These are phyloP conservation scores for Bombycilla garrulus DNA, from an alignment of 2,113 vertebrate genomes.

Conservation along the genomic window DNA sequence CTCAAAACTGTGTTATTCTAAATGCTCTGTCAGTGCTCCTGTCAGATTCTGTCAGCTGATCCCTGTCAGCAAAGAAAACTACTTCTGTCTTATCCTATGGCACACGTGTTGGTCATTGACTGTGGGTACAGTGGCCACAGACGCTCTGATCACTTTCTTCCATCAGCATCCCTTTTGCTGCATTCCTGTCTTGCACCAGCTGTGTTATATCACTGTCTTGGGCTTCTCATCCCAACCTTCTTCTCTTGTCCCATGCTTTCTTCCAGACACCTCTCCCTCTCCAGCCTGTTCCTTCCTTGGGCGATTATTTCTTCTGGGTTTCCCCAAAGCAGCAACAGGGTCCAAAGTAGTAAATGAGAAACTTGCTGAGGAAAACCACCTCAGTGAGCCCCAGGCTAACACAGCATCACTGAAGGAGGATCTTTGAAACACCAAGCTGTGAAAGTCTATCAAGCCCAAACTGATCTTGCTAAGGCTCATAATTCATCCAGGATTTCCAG, in stretches of 20 bases:
- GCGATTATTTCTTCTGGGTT: background rate
- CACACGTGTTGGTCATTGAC: accelerated
- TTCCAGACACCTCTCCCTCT: background rate
- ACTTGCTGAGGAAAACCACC: background rate
- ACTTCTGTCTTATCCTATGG: background rate
- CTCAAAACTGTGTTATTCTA: background rate
- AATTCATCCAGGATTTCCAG: background rate
- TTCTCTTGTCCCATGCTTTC: background rate
- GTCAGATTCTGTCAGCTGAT: background rate
- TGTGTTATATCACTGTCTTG: background rate
- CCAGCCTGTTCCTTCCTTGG: background rate
- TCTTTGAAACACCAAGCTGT: background rate
- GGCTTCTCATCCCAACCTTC: background rate
- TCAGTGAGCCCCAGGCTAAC: background rate
- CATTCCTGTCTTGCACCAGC: background rate
- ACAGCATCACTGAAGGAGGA: background rate
- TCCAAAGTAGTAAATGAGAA: background rate
- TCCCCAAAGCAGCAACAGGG: background rate
- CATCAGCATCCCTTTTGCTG: background rate
- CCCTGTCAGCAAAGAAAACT: background rate
- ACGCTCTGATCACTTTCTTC: background rate
- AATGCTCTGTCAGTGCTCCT: background rate
- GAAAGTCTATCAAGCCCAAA: background rate
- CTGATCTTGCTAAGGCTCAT: background rate
- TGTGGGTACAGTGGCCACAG: background rate